These are phyloP conservation scores for Liasis olivaceus DNA, from an alignment of 2,797 vertebrate species.

Conservation along the genomic window DNA sequence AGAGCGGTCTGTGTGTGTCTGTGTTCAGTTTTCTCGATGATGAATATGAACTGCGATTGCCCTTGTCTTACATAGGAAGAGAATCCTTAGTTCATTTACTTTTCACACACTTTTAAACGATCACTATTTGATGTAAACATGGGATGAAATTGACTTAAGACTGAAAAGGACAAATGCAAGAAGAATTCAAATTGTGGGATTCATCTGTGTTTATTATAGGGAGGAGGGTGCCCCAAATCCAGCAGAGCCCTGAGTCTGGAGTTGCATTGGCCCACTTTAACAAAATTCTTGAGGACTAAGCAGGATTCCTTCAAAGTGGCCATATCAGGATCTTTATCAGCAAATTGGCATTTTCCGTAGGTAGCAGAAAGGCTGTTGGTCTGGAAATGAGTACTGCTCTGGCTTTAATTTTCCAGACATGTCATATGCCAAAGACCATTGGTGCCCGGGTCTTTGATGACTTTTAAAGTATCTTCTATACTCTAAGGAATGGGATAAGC, in stretches of 20 bases:
- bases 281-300: too few species aligned
- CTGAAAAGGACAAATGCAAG: not conserved
- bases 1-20: not conserved
- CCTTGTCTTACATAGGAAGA: not conserved
- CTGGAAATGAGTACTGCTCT: not conserved
- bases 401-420: not conserved
- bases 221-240: too few species aligned
- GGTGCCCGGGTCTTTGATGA: too few species aligned
- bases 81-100: not conserved
- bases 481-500: not conserved
- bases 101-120: not conserved
- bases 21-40: not conserved
- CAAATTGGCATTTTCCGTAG: not conserved
- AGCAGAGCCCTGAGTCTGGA: too few species aligned
- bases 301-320: not conserved
- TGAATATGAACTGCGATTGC: not conserved
- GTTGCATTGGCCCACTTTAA: too few species aligned
- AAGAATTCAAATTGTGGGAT: not conserved
- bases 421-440: not conserved
- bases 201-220: not conserved
- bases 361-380: not conserved
- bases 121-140: not conserved
- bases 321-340: not conserved
- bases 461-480: not conserved
- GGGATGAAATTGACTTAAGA: not conserved